Conservation (phyloP, 1,140 invertebrate genomes). For the Drosophila sechellia region DNA sequence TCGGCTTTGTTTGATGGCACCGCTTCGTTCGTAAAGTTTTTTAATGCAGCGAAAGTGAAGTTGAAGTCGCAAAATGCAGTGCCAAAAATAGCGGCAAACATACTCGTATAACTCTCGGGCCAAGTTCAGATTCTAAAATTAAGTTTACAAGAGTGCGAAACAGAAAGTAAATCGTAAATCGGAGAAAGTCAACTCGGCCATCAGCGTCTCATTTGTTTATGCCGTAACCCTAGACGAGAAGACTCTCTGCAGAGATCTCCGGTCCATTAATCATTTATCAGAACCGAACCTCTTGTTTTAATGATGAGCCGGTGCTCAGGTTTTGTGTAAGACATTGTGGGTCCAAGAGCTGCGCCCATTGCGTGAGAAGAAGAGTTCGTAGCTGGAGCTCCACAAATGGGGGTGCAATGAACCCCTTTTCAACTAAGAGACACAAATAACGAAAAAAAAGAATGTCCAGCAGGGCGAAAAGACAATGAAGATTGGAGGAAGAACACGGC, state of each 20-base stretch:
- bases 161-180: constrained; percentile 81
- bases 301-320: constrained; percentile 44
- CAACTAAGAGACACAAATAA: constrained; percentile 32
- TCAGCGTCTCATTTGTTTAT: constrained; percentile 62
- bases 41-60: constrained; percentile 72
- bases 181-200: constrained; percentile 58
- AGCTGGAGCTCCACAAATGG: neutral
- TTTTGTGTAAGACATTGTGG: constrained; percentile 13
- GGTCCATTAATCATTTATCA: constrained; percentile 75
- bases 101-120: constrained; percentile 13
- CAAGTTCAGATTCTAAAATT: constrained; percentile 64
- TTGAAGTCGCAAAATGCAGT: constrained; percentile 56
- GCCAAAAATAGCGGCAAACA: constrained; percentile 25
- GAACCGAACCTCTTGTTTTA: constrained; percentile 52
- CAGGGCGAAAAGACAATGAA: constrained; percentile 18
- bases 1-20: constrained; percentile 49
- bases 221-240: constrained; percentile 59
- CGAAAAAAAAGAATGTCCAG: constrained; percentile 19
- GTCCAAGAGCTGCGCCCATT: constrained; percentile 29
- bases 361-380: constrained; percentile 39
- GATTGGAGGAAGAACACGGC: constrained; percentile 2
- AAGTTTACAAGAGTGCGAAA: constrained; percentile 65
- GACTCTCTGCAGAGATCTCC: constrained; percentile 1
- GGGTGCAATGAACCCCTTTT: constrained; percentile 51
- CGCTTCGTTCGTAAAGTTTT: constrained; percentile 47